Evolutionary conservation across 1,140 invertebrate genomes (phyloP), one percentile per base, ranked within the genome.

Genomic region (Macrotrachela quadricornifera): DNA sequence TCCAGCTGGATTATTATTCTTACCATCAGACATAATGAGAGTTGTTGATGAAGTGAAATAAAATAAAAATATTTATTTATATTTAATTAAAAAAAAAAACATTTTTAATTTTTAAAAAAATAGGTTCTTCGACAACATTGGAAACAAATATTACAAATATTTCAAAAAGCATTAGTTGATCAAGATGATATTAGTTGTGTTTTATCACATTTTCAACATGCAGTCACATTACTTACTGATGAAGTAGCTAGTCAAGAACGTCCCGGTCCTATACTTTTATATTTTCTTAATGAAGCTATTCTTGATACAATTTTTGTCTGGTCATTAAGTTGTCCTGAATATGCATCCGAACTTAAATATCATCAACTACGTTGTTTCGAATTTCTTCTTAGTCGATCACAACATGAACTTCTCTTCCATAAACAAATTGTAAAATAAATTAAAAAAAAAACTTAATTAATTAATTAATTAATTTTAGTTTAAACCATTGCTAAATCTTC

Each of bases 131-230:
- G 21, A 30, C 21, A 30, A 30, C 87, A 92, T 66, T 95, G 87
- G 85, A 80, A 85, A 63, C 85, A 91, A 64, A 82, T 82, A 11
- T 70, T 79, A 59, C 80, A 81, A 58, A 85, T 91, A 50, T 86
- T 68, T 80, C 55, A 50, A 14, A 56, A 59, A 40, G 50, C 49
- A 14, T 48, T 51, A n/a, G 59, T 58, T 2, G 56, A 59, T 56
- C 82, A 51, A 12, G 64, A 91, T 70, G 85, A 90, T 67, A 80
- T 91, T 8, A 30, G 21, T 30, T 30, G 21, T 30, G 21, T 30
- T 30, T 30, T 30, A 30, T 30, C 21, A 30, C 21, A 30, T 30
- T 30, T 30, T 30, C 21, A 30, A 30, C 21, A 30, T 30, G 21
- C 21, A 30, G 21, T 30, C 21, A 30, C 21, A 30, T 30, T 30